Conservation (phyloP, 2,113 vertebrate species). For the Chaenocephalus aceratus region DNA sequence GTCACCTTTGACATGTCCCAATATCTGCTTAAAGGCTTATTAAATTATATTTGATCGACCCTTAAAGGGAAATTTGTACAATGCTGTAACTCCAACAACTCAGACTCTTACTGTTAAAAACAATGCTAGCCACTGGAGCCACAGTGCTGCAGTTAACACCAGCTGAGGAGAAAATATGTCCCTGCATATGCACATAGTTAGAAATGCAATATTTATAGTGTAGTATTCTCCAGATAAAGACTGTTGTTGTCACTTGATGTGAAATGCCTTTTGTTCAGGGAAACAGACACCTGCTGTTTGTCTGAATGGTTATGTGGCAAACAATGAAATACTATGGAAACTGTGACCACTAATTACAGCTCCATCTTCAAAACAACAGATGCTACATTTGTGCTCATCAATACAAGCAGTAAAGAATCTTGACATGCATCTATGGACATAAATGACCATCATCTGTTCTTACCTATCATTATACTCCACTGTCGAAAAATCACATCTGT, state of each 20-base stretch:
- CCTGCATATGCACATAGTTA: slow-evolving; percentile 37
- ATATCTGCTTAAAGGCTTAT: background rate
- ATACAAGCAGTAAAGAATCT: background rate
- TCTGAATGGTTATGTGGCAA: slow-evolving; percentile 10
- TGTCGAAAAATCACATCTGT: slow-evolving; percentile 17
- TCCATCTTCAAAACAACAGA: slow-evolving; percentile 25
- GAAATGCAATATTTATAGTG: slow-evolving; percentile 40
- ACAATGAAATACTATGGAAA: slow-evolving; percentile 19
- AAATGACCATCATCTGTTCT: background rate
- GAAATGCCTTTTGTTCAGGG: slow-evolving; percentile 59
- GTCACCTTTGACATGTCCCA: background rate
- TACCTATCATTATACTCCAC: background rate
- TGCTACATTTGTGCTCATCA: background rate
- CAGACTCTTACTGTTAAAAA: slow-evolving; percentile 2
- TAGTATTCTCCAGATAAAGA: slow-evolving; percentile 37
- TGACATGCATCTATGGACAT: background rate
- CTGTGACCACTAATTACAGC: slow-evolving; percentile 37
- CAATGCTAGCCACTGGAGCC: background rate
- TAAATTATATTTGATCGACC: slow-evolving; percentile 3
- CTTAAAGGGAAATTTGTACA: background rate
- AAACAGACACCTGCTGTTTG: slow-evolving; percentile 65
- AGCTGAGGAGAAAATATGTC: slow-evolving; percentile 20
- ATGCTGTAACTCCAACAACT: background rate
- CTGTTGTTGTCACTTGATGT: slow-evolving; percentile 51
- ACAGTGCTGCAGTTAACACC: slow-evolving; percentile 6